Evolutionary conservation across 2,888 invertebrate genomes (phyloP), one percentile per base, ranked within the genome.

Genomic region (Nymphalis polychloros): DNA sequence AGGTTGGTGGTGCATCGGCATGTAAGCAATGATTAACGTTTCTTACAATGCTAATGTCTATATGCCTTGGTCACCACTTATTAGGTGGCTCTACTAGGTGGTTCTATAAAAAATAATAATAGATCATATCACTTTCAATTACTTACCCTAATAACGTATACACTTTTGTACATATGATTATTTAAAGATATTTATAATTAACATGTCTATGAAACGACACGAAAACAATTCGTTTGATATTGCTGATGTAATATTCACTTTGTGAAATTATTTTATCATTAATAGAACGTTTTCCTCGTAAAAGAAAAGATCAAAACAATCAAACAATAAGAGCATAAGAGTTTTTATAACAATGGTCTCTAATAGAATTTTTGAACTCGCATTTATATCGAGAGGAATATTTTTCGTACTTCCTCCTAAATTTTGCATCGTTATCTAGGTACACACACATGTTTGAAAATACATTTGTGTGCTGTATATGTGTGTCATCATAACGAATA

Each of bases 281-380:
- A 53, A 61, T 48, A 17, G 27, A 46, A 48, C 47, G 20, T 61
- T 53, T 48, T 50, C 23, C 48, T 3, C 16, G 16, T 47, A 61
- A 31, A 60, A 61, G 27, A n/a, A 66, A 53, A 20, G 23, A 35
- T 47, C 16, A 41, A 60, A 53, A 65, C 10, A 65, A 60, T 52
- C 50, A 53, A 47, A 65, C 35, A 55, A 55, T 48, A 31, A n/a
- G 53, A 52, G 31, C 19, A 47, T 20, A 35, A 31, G 23, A 35
- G 52, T 65, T 61, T 61, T 31, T 2, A 35, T 66, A 31, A 60
- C 19, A 52, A 27, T 49, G 23, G 41, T 47, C 27, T 8, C 5
- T 5, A 6, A 53, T 13, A 2, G 20, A 53, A 52, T 61, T 66
- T 53, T 66, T 27, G 16, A 53, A 23, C 19, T 41, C 17, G 8